phyloP scores from a whole-genome alignment of 2,113 vertebrate genomes.

The Stigmatopora argus region DNA sequence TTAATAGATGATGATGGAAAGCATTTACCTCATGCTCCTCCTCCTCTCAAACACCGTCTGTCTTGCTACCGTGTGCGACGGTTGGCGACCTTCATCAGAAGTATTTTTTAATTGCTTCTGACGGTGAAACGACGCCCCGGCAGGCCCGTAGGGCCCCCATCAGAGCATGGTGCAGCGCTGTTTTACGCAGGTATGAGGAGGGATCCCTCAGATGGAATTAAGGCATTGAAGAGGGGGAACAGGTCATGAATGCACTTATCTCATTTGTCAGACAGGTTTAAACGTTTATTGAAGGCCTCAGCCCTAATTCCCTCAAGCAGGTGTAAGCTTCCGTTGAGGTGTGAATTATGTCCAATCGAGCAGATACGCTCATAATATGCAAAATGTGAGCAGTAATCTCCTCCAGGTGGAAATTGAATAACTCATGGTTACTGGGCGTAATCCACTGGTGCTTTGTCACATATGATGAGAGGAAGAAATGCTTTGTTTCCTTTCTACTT shows the following conservation, averaged over 20 bases:
- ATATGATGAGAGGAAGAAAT: slow-evolving; percentile 50
- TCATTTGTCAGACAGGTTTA: slow-evolving; percentile 74
- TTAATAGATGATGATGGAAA: slow-evolving; percentile 44
- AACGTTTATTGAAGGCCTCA: slow-evolving; percentile 70
- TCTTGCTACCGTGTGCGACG: slow-evolving; percentile 77
- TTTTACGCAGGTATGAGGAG: slow-evolving; percentile 52
- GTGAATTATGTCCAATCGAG: slow-evolving; percentile 68
- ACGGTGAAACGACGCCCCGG: slow-evolving; percentile 57
- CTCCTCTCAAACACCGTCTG: slow-evolving; percentile 70
- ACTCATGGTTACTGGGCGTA: slow-evolving; percentile 64
- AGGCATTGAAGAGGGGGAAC: slow-evolving; percentile 57
- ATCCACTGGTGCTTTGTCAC: slow-evolving; percentile 59
- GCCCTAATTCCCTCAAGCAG: slow-evolving; percentile 75
- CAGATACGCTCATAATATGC: slow-evolving; percentile 66
- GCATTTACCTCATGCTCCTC: slow-evolving; percentile 41
- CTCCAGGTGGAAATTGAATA: slow-evolving; percentile 74
- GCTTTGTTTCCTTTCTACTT: slow-evolving; percentile 28
- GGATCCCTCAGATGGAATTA: slow-evolving; percentile 66
- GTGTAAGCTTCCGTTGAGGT: slow-evolving; percentile 73
- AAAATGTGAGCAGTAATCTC: slow-evolving; percentile 64
- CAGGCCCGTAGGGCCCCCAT: slow-evolving; percentile 4
- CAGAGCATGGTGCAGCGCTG: background rate
- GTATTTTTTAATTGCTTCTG: slow-evolving; percentile 76
- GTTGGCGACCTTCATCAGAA: slow-evolving; percentile 76
- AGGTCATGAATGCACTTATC: slow-evolving; percentile 68